phyloP scores from a whole-genome alignment of 2,113 vertebrate genomes.

The Corynorhinus townsendii region DNA sequence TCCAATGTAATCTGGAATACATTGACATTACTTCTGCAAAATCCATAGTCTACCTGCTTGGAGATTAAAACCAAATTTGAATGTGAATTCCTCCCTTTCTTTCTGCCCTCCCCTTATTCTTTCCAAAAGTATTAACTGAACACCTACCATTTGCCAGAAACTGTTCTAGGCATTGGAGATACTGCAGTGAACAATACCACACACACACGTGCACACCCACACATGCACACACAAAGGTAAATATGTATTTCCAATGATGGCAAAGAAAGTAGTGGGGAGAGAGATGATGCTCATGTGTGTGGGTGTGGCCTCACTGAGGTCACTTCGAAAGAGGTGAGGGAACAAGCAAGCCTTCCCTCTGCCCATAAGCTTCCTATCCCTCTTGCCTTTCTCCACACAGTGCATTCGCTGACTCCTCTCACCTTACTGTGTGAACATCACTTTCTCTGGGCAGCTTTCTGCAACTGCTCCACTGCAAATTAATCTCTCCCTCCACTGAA shows the following conservation, averaged over 20 bases:
- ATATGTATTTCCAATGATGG: neutral
- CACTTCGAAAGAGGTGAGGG: neutral
- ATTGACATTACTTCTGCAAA: neutral
- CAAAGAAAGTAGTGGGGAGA: neutral
- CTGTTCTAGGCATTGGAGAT: neutral
- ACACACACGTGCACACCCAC: neutral
- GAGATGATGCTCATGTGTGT: rapidly evolving
- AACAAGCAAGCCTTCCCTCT: neutral
- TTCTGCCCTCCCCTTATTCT: neutral
- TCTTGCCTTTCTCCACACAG: neutral
- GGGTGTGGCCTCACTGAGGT: neutral
- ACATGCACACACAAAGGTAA: neutral
- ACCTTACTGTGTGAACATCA: neutral
- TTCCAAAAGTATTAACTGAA: neutral
- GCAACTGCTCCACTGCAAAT: neutral
- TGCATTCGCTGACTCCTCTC: neutral
- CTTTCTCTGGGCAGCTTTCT: neutral
- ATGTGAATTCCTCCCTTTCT: neutral
- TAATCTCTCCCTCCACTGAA: neutral
- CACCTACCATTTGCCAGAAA: neutral
- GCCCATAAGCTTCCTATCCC: neutral
- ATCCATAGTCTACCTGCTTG: neutral
- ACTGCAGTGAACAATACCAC: neutral
- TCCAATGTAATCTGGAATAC: neutral
- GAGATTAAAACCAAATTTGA: neutral